Conservation (phyloP, 92 coral and sea anemone genomes). For the Palythoa grandis region DNA sequence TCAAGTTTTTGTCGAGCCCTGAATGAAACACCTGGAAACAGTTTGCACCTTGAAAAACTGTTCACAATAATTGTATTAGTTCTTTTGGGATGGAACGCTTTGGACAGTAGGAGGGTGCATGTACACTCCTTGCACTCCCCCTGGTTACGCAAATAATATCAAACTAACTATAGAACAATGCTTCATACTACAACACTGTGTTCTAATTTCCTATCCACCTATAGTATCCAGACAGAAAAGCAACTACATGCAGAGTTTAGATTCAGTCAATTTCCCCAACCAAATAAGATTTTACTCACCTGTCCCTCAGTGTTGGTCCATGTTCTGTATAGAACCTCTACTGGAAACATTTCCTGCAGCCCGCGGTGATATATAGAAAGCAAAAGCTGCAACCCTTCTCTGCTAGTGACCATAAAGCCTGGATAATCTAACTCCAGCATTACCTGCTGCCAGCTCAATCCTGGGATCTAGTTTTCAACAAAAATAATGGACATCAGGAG, state of each 20-base stretch:
- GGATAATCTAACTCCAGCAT: conserved; percentile 93
- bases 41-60: too few species aligned
- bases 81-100: too few species aligned
- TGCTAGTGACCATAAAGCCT: conserved; percentile 81
- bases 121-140: too few species aligned
- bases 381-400: conserved; percentile 83
- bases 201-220: neutral
- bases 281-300: conserved; percentile 42
- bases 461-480: conserved; percentile 63
- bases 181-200: neutral
- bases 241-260: too few species aligned
- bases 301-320: conserved; percentile 99
- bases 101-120: too few species aligned
- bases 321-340: conserved; percentile 81
- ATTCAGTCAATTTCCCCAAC: neutral
- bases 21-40: too few species aligned
- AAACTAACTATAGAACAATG: neutral
- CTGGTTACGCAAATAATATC: neutral
- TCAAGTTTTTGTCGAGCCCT: too few species aligned
- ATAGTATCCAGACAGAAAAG: neutral
- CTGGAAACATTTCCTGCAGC: conserved; percentile 87
- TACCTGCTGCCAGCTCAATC: conserved; percentile 87
- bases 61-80: too few species aligned
- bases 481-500: neutral
- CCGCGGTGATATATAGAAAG: conserved; percentile 79